These are phyloP conservation scores for Sisyra terminalis DNA, from an alignment of 2,888 invertebrate genomes.

Conservation along the genomic window DNA sequence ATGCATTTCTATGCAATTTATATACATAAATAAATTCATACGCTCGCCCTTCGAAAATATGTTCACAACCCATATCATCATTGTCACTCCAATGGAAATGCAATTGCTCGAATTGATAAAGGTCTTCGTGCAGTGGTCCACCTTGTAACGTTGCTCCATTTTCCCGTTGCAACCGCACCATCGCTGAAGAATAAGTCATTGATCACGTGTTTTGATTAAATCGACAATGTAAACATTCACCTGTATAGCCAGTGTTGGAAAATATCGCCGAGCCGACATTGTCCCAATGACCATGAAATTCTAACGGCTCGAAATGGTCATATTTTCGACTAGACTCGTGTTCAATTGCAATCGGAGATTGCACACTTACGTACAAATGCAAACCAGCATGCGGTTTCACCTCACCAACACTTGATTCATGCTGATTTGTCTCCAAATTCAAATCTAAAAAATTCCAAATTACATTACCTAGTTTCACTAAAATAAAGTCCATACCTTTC, in stretches of 20 bases:
- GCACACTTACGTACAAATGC: constrained; percentile 21
- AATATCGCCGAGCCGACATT: constrained; percentile 36
- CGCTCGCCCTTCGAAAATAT: constrained; percentile 54
- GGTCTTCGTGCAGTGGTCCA: constrained; percentile 41
- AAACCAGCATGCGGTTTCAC: constrained; percentile 4
- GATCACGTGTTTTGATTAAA: no score
- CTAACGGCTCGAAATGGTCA: constrained; percentile 30
- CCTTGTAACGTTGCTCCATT: constrained; percentile 41
- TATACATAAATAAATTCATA: constrained; percentile 22
- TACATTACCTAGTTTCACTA: no score
- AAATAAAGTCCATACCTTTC: background rate
- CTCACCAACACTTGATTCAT: constrained; percentile 1
- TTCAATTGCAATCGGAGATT: constrained; percentile 49
- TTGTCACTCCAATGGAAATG: constrained; percentile 71
- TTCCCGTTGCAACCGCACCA: constrained; percentile 38
- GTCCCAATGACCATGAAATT: constrained; percentile 43
- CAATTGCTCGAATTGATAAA: constrained; percentile 54
- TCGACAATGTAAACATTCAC: constrained; percentile 23
- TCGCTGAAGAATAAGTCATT: constrained; percentile 31
- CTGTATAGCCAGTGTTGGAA: constrained; percentile 50
- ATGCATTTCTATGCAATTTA: background rate
- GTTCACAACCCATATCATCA: constrained; percentile 62
- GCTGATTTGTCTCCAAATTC: constrained; percentile 1
- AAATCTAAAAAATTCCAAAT: background rate
- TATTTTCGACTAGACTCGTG: constrained; percentile 25